Base-by-base conservation (phyloP, 2,113 vertebrate genomes). In the Zeus faber region DNA sequence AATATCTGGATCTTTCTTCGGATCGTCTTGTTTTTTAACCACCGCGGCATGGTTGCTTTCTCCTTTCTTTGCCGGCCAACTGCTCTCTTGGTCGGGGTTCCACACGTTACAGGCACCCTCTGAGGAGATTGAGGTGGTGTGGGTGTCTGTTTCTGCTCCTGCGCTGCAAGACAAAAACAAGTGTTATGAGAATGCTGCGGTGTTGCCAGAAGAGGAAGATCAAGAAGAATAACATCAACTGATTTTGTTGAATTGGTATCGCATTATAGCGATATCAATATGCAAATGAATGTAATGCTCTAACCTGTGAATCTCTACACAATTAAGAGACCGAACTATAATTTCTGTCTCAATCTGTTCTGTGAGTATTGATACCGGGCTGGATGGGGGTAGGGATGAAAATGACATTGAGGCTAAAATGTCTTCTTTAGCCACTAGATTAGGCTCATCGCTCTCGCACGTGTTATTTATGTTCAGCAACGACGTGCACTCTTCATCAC, bases 301-400 rank as follows among this genome's bases (percentile, higher is more conserved):
- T 67, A 5, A 79, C 81, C 67, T 78, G 49, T 64, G 31, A 14
- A 45, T 14, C 4, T 2, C 48, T 50, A 8, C 62, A 54, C 37
- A 20, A 17, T 17, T 16, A 24, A 31, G 43, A 18, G 39, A 40
- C 29, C 40, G 49, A 29, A 33, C 41, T 16, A 46, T 11, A 21
- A 31, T 37, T 49, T 59, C 55, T 1, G 51, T 24, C 25, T 61
- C 16, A 0, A 17, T 41, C 10, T 3, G 48, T 8, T 70, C 58
- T 49, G 23, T 0, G 18, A 52, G 26, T 0, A 2, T 2, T 1
- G 13, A 46, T n/a, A 5, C 52, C 46, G 50, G 44, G 40, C 23
- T 17, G 17, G 24, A 20, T 1, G 8, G 3, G 33, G 54, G 16
- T 33, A 46, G 55, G 5, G 29, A 22, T 4, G 46, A 40, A 44